Evolutionary conservation across 2,113 vertebrate species (phyloP).

Genomic region (Gnathochromis pfefferi): DNA sequence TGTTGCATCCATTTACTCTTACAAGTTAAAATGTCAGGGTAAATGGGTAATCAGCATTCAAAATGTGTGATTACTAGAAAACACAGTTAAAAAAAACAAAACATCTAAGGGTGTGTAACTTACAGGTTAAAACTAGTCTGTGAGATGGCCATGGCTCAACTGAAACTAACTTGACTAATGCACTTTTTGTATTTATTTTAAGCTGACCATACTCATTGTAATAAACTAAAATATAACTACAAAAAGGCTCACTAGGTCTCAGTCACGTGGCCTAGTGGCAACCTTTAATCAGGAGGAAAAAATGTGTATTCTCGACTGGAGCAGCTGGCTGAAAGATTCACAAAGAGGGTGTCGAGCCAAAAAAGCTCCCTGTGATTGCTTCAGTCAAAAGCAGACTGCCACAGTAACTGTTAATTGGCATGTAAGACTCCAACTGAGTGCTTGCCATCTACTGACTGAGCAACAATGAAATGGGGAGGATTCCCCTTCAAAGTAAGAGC

Average conservation of each 20-base stretch:
- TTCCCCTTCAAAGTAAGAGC: not conserved
- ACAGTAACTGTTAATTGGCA: not conserved
- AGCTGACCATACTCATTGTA: not conserved
- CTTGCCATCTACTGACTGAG: not conserved
- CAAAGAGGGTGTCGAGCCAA: not conserved
- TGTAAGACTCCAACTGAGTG: not conserved
- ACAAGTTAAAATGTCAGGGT: not conserved
- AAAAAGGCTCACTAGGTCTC: not conserved
- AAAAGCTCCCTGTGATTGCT: not conserved
- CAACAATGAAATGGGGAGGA: not conserved
- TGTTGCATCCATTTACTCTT: not conserved
- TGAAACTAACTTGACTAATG: not conserved
- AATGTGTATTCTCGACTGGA: not conserved
- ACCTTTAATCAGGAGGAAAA: not conserved
- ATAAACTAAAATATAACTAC: not conserved
- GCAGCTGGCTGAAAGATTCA: not conserved
- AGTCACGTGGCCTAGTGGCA: not conserved
- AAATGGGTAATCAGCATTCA: not conserved
- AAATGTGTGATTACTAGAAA: not conserved
- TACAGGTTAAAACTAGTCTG: not conserved
- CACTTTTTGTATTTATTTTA: not conserved
- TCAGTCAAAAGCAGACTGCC: not conserved
- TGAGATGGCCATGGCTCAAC: not conserved
- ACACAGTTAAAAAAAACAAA: not conserved
- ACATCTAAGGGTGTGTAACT: not conserved